Evolutionary conservation across 2,888 invertebrate genomes (phyloP), one percentile per base, ranked within the genome.

Genomic region (Andrena praecox): DNA sequence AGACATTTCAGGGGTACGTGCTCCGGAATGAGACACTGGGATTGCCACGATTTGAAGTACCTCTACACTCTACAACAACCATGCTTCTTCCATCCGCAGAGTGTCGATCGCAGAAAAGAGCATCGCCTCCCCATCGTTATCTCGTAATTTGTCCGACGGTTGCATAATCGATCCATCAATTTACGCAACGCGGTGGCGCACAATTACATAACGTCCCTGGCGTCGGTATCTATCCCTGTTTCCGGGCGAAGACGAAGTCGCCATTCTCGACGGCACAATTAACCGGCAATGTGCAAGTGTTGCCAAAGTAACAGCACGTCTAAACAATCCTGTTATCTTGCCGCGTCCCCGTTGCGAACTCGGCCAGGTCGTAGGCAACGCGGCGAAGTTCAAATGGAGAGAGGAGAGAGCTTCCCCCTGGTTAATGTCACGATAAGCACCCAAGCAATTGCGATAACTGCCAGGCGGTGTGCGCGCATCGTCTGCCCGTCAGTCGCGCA

Each of bases 311-410:
- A 68, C 77, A 63, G 77, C 78, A 75, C 74, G 87, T 80, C 87
- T 80, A 80, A 84, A 86, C 85, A 84, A 84, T 85, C 85, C 87
- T 80, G 81, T 86, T 86, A 86, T 86, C 86, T 86, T 77, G 68
- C 71, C 63, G 59, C 84, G 86, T 70, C 82, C 82, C 77, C 73
- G 52, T 83, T 84, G 78, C 78, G 72, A 86, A 87, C 86, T 87
- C 87, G 86, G 79, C 87, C 86, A 87, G 79, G 82, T 84, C 77
- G 79, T 76, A 63, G 76, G 74, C 73, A 71, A 84, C 85, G 87
- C 78, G 24, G 74, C 77, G 86, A 86, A 86, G 77, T 86, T 86
- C 82, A 71, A 81, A 75, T 60, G 60, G 77, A 74, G 84, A 78
- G 72, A 68, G 72, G 69, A n/a, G 69, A n/a, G 54, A 20, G 54